phyloP scores from a whole-genome alignment of 2,113 vertebrate genomes.

The Laticauda colubrina region DNA sequence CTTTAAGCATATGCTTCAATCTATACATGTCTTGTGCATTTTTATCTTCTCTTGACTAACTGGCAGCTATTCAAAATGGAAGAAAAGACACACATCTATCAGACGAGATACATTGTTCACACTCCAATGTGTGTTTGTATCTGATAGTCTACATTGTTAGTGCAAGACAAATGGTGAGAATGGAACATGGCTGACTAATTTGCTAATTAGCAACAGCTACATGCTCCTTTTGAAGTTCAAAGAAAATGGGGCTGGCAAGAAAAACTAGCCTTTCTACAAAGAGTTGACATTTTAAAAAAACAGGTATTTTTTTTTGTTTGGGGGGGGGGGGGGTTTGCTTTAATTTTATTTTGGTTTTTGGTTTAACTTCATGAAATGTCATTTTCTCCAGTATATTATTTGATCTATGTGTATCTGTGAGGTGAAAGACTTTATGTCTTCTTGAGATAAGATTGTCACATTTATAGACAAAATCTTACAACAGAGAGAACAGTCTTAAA shows the following conservation, averaged over 20 bases:
- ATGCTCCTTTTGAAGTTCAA: neutral
- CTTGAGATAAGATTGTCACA: slow-evolving; percentile 51
- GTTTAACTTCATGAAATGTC: slow-evolving; percentile 18
- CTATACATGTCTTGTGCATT: neutral
- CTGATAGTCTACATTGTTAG: neutral
- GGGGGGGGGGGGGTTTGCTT: rapidly evolving
- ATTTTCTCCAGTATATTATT: slow-evolving; percentile 21
- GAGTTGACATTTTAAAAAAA: neutral
- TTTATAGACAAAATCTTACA: neutral
- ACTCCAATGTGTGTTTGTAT: neutral
- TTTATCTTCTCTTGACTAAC: slow-evolving; percentile 17
- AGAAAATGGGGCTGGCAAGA: neutral
- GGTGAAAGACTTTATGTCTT: slow-evolving; percentile 38
- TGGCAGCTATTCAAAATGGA: neutral
- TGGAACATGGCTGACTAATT: neutral
- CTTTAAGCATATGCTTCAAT: slow-evolving; percentile 29
- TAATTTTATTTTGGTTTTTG: neutral
- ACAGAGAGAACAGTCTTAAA: neutral
- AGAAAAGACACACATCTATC: slow-evolving; percentile 4
- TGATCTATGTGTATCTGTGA: slow-evolving; percentile 16
- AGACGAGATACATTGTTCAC: neutral
- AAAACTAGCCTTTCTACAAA: neutral
- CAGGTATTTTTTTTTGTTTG: neutral
- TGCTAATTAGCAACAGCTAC: neutral
- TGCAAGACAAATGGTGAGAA: slow-evolving; percentile 15